Base-by-base conservation (phyloP, 1,140 invertebrate genomes). In the Vanessa tameamea region DNA sequence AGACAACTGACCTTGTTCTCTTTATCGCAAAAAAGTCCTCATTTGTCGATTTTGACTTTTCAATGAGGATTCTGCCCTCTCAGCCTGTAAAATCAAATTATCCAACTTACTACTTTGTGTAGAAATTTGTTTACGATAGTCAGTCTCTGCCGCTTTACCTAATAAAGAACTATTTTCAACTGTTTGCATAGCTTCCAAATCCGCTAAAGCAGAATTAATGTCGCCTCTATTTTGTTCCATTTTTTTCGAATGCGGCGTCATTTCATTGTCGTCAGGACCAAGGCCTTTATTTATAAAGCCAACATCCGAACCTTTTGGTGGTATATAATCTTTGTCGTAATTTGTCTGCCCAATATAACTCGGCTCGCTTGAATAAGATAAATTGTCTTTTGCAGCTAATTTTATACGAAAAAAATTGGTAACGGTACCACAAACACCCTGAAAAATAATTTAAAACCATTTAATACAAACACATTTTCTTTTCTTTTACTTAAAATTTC, bases 11-110 rank as follows among this genome's bases (percentile, higher is more conserved):
- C 43, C 31, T 43, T 37, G 26, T 20, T 14, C 51, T 14, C 3
- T 65, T 93, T 95, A 95, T 86, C 95, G 94, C n/a, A 95, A 78
- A 77, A 96, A 93, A 68, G 93, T 93, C 71, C 94, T 94, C 95
- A 96, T 96, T 86, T 96, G 95, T 82, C 96, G 96, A n/a, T 94
- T 95, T 83, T 96, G 96, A 79, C 94, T 92, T 8, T 93, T 87
- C 94, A 96, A 94, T 55, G 95, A 94, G 31, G 93, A 88, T 77
- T 96, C 93, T 14, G 95, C 95, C 63, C 94, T 94, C 63, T 96
- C 96, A 9, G 95, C 95, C 82, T 96, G 95, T 11, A 90, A 88
- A 14, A 96, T 94, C 73, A 97, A 79, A 2, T 92, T 87, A 76
- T 95, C 95, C 65, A 96, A 81, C 78, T 95, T 95, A 80, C 95